Base-by-base conservation (phyloP, 2,113 vertebrate genomes). In the Tragelaphus scriptus region DNA sequence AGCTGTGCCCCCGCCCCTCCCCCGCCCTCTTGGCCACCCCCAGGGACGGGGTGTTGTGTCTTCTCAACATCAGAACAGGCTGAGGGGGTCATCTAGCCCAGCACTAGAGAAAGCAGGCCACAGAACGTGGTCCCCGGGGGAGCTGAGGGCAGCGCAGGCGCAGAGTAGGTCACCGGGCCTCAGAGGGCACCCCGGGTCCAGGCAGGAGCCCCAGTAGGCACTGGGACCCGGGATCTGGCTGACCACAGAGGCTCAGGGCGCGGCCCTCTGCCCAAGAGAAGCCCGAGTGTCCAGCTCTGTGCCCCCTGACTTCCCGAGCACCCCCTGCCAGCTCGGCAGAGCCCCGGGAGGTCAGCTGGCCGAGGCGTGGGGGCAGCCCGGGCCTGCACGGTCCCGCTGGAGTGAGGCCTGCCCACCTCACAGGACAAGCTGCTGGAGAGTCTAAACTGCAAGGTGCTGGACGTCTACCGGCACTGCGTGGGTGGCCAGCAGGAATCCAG, bases 381-480 rank as follows among this genome's bases (percentile, higher is more conserved):
- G 51, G 26, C 88, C 63, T 0, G 3, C 2, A 2, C 7, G 2
- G 53, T 16, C 71, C 51, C 0, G 2, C 85, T 59, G 36, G 30
- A 51, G 17, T 56, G 30, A 32, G 21, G n/a, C 90, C 32, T 30
- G 1, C 25, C 68, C 10, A 0, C 30, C 32, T 77, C 58, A 5
- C 28, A 99, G 99, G 99, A 99, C 55, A 97, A 97, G 32, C 98
- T 99, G 98, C 97, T 99, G 89, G 97, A 98, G 0, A 97, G 97
- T 56, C 98, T 99, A 84, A 95, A 98, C 32, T 94, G 91, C 53
- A 99, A 99, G 95, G 99, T 99, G 97, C 88, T 96, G 23, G 99
- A 99, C 23, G 99, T 99, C 58, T 99, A 99, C 86, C 89, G n/a
- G 26, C 97, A 97, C 7, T 99, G 99, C 14, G 98, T 99, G 8